A percentile compares a stretch with the other conserved stretches of the same genome.
Evolutionary conservation across 2,888 invertebrate genomes (phyloP).

Genomic region (Lochmaea capreae): DNA sequence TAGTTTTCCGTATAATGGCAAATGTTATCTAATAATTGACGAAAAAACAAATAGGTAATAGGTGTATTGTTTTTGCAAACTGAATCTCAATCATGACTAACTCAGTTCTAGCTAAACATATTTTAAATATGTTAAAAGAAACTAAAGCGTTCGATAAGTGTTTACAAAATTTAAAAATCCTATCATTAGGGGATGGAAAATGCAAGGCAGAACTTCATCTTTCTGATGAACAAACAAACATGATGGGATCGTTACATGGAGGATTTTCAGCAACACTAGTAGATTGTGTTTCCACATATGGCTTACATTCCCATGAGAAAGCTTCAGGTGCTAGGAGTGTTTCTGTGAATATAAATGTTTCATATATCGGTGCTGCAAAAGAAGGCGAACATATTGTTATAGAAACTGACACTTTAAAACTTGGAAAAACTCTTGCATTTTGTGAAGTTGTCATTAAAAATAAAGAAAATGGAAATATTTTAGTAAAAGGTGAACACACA

Average conservation of each 20-base stretch:
- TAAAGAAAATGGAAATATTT: conserved; percentile 77
- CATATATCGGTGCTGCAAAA: conserved; percentile 80
- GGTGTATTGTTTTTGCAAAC: too few species aligned
- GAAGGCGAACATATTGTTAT: conserved; percentile 84
- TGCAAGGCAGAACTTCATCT: conserved; percentile 83
- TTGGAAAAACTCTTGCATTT: conserved; percentile 85
- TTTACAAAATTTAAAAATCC: conserved; percentile 29
- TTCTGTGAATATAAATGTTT: conserved; percentile 84
- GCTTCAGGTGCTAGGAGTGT: conserved; percentile 73
- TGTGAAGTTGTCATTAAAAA: conserved; percentile 82
- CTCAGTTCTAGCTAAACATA: conserved; percentile 11
- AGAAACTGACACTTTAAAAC: conserved; percentile 80
- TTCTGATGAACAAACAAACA: conserved; percentile 79
- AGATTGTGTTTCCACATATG: conserved; percentile 82
- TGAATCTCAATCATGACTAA: conserved; percentile 5
- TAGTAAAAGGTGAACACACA: conserved; percentile 77
- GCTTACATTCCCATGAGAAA: conserved; percentile 73
- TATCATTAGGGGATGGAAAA: conserved; percentile 72
- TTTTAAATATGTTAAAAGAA: conserved; percentile 9
- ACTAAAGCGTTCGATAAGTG: conserved; percentile 29
- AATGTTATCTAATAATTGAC: too few species aligned
- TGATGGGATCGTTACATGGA: conserved; percentile 82
- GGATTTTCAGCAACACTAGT: conserved; percentile 86
- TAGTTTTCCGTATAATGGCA: too few species aligned
- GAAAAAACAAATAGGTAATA: too few species aligned